A percentile compares a stretch with the other conserved stretches of the same genome.
Conservation (phyloP, 2,888 invertebrate genomes). For the Lepidochitona cinerea region DNA sequence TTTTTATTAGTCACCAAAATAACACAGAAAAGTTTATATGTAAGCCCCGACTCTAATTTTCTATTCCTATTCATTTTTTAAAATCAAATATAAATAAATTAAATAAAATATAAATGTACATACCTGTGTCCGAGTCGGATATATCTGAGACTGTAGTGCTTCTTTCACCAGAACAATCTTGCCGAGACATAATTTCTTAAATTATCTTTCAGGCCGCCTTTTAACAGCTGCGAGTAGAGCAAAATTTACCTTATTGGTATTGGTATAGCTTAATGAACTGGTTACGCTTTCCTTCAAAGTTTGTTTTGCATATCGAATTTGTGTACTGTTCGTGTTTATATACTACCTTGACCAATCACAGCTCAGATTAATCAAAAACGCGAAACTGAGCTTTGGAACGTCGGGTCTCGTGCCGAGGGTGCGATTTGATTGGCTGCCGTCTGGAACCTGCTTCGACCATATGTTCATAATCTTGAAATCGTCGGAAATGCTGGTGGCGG, state of each 20-base stretch:
- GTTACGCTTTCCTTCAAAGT: not conserved
- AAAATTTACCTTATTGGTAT: too few species aligned
- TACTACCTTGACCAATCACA: not conserved
- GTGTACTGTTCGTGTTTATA: not conserved
- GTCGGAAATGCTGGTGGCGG: constrained; percentile 2
- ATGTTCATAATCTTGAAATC: not conserved
- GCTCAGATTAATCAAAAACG: not conserved
- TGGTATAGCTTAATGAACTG: too few species aligned
- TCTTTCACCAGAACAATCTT: too few species aligned
- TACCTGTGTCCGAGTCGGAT: not conserved
- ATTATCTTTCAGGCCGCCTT: too few species aligned
- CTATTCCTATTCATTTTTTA: too few species aligned
- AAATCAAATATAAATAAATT: not conserved
- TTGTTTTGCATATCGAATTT: not conserved
- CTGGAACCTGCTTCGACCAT: not conserved
- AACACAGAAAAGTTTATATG: not conserved
- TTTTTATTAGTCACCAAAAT: not conserved
- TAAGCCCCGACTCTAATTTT: too few species aligned
- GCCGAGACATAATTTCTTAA: too few species aligned
- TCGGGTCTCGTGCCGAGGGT: not conserved
- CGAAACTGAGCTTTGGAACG: not conserved
- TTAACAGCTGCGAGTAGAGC: too few species aligned
- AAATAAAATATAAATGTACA: not conserved
- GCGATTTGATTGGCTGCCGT: constrained; percentile 4
- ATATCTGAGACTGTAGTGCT: too few species aligned